Percentiles rank a stretch among this genome's conserved stretches.
These are phyloP conservation scores for Stichodactyla mertensii DNA, from an alignment of 64 coral and sea anemone species.

Conservation along the genomic window DNA sequence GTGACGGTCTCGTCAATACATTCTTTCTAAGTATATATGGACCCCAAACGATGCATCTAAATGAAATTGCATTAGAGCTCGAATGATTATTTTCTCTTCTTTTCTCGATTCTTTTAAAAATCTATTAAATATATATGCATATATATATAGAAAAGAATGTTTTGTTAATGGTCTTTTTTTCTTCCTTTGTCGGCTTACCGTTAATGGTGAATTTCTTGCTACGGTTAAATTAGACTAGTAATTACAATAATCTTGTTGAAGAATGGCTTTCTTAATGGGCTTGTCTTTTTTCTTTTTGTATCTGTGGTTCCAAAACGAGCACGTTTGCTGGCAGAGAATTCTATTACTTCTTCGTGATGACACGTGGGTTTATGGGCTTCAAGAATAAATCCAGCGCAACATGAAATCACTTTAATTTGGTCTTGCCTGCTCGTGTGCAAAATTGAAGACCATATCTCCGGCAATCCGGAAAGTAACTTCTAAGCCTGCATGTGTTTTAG, in stretches of 20 bases:
- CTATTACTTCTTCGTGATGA: not conserved
- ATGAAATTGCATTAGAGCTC: not conserved
- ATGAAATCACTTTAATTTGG: not conserved
- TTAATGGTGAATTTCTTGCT: not conserved
- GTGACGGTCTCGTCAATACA: not conserved
- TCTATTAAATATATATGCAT: not conserved
- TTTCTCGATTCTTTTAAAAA: not conserved
- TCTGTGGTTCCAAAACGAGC: not conserved
- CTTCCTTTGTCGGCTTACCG: constrained; percentile 1
- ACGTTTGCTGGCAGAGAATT: not conserved
- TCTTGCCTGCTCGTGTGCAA: not conserved
- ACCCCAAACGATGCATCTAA: not conserved
- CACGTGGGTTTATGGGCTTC: not conserved
- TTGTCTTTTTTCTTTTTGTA: not conserved
- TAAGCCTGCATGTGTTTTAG: not conserved
- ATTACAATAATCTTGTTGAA: not conserved
- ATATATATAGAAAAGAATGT: not conserved
- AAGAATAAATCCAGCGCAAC: not conserved
- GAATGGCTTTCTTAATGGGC: not conserved
- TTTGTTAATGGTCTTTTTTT: not conserved
- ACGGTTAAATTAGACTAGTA: not conserved
- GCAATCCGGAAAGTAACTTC: not conserved
- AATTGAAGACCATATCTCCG: not conserved
- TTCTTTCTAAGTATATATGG: not conserved
- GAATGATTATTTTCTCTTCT: not conserved